Base-by-base conservation (phyloP, 2,113 vertebrate genomes). In the Coryphaenoides rupestris region DNA sequence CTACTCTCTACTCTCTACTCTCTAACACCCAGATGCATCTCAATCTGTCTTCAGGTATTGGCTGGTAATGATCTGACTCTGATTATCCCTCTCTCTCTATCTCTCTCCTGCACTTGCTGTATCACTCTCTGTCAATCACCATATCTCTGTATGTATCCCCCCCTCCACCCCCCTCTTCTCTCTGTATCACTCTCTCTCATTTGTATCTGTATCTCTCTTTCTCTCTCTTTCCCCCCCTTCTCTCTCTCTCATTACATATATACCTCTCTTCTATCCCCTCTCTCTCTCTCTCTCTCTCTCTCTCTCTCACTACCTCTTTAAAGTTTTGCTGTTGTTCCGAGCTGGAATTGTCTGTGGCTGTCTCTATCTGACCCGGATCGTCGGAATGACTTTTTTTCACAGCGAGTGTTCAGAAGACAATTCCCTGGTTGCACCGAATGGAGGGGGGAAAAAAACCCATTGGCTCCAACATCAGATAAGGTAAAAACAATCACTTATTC, bases 391-490 rank as follows among this genome's bases (percentile, higher is more conserved):
- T 85, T 88, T 88, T 13, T 88, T 76, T 84, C 73, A 75, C 80
- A 72, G 73, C 62, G 14, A 83, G 69, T 61, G 17, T 75, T 76
- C 65, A 50, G 46, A 26, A 79, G 80, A 88, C 84, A 82, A 84
- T 86, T 84, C 81, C 78, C 67, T 52, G 55, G 76, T 69, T 9
- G 12, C 47, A 9, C 62, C 70, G 65, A 78, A 75, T 76, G 69
- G 72, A 9, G 33, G 7, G 9, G 33, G 7, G 13, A 40, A 78
- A 84, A 84, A 81, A 87, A 87, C 83, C 74, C 74, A 82, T 81
- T 74, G 70, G 71, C 73, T 81, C 66, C 71, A 82, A 72, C 75
- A 86, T 86, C 87, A 87, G 88, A 90, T 91, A 88, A 86, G 69
- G 16, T 19, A n/a, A 65, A 62, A 75, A 85, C 83, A 88, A 85